These are phyloP conservation scores for Dinoponera quadriceps DNA, from an alignment of 1,140 invertebrate genomes.

Conservation along the genomic window DNA sequence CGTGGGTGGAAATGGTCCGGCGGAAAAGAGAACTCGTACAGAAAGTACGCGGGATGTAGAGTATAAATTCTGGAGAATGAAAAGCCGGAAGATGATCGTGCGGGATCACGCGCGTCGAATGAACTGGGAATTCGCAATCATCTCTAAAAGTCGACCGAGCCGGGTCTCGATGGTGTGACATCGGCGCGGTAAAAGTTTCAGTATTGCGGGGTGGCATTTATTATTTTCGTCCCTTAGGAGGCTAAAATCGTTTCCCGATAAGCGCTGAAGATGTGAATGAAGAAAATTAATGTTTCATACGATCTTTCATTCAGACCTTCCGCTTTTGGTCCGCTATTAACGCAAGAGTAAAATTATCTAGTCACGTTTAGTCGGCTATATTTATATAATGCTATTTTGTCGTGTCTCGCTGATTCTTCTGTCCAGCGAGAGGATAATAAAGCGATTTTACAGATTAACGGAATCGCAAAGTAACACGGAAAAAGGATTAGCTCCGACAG, in stretches of 20 bases:
- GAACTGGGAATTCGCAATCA: conserved; percentile 29
- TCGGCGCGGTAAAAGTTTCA: conserved; percentile 28
- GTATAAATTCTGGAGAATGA: neutral
- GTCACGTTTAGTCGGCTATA: neutral
- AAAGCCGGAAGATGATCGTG: conserved; percentile 14
- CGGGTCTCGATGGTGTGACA: conserved; percentile 8
- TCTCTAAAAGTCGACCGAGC: conserved; percentile 2
- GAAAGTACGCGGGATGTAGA: neutral
- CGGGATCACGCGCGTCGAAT: neutral
- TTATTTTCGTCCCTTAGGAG: conserved; percentile 27
- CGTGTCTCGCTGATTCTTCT: neutral
- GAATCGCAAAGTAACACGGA: too few species aligned
- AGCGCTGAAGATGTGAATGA: neutral
- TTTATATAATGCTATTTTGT: neutral
- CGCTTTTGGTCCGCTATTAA: neutral
- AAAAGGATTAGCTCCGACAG: too few species aligned
- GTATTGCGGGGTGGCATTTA: conserved; percentile 8
- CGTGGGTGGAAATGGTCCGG: neutral
- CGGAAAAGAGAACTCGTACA: neutral
- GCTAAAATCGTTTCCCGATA: conserved; percentile 30
- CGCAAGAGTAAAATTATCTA: conserved; percentile 2
- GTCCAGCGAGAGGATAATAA: neutral
- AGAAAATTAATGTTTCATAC: conserved; percentile 22
- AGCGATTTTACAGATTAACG: neutral
- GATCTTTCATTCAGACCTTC: conserved; percentile 4